Evolutionary conservation across 2,888 invertebrate genomes (phyloP), one percentile per base, ranked within the genome.

Genomic region (Ceriagrion tenellum): DNA sequence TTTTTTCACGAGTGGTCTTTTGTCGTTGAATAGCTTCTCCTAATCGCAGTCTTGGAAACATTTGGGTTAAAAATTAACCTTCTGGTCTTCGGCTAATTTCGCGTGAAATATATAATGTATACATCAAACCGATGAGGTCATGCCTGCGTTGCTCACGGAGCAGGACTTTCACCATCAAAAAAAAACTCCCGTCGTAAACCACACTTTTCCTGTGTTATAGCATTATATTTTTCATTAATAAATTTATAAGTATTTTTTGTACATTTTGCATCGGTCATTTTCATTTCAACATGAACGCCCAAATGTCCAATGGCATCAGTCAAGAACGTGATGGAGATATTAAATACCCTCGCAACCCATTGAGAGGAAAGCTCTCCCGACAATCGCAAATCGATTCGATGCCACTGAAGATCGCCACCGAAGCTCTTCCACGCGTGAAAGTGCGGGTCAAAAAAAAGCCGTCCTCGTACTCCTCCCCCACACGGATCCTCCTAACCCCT

Each of bases 181-280:
- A 81, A 30, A 35, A 35, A 30, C 16, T 18, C 13, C 81, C 30
- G 30, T 81, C 81, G 81, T 30, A 81, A 81, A 81, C 13, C 16
- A 81, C 18, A 30, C 10, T 74, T 81, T 35, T n/a, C 81, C 81
- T 35, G 35, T 81, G 81, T 81, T 81, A 81, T 81, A 35, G 35
- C 0, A 35, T 81, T 81, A 81, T 35, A 81, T 81, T 81, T 81
- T 59, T 81, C n/a, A 81, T 81, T 81, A 81, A 81, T 81, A 81
- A 81, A 81, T 81, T 81, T 81, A 81, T 81, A 81, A 81, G 30
- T 81, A 81, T 81, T 81, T 81, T 81, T 81, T 81, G 81, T 81
- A 81, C 10, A 35, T 81, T 16, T 8, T 81, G 10, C 81, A 4
- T 18, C 26, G 16, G 30, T 16, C 30, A 35, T 81, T 81, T 18